Percentiles rank a stretch among this genome's conserved stretches.
Evolutionary conservation across 2,797 vertebrate genomes (phyloP).

Genomic region (Gymnocypris eckloni): DNA sequence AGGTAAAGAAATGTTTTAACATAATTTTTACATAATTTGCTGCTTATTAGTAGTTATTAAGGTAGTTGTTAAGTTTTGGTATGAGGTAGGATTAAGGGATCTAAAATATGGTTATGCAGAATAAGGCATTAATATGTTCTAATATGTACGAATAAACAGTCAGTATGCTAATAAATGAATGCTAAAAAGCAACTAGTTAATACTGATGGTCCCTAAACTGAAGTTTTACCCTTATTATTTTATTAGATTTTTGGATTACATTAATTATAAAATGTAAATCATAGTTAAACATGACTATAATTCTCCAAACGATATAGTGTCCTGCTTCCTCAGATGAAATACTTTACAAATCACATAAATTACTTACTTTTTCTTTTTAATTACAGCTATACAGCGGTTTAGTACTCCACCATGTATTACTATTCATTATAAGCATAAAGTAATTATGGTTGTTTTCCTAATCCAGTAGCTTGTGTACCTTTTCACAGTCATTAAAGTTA

Average conservation of each 20-base stretch:
- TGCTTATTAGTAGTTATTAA: neutral
- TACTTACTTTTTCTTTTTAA: neutral
- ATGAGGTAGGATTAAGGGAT: neutral
- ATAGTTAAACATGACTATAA: neutral
- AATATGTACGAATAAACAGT: neutral
- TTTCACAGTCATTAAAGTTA: constrained; percentile 3
- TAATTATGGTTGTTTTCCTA: neutral
- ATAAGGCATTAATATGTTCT: neutral
- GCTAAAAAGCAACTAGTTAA: neutral
- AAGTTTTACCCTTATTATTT: neutral
- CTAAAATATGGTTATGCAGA: neutral
- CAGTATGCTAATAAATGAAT: neutral
- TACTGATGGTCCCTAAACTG: neutral
- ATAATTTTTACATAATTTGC: no score
- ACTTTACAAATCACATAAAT: neutral
- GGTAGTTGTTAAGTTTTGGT: neutral
- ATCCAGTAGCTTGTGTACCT: neutral
- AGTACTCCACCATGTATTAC: neutral
- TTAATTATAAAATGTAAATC: neutral
- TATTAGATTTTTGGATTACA: neutral
- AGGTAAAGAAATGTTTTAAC: no score
- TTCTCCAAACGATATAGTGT: neutral
- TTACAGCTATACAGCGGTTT: neutral
- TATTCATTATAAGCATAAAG: neutral
- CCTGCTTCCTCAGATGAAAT: neutral